Evolutionary conservation across 1,140 invertebrate species (phyloP).

Genomic region (Hypothenemus hampei): DNA sequence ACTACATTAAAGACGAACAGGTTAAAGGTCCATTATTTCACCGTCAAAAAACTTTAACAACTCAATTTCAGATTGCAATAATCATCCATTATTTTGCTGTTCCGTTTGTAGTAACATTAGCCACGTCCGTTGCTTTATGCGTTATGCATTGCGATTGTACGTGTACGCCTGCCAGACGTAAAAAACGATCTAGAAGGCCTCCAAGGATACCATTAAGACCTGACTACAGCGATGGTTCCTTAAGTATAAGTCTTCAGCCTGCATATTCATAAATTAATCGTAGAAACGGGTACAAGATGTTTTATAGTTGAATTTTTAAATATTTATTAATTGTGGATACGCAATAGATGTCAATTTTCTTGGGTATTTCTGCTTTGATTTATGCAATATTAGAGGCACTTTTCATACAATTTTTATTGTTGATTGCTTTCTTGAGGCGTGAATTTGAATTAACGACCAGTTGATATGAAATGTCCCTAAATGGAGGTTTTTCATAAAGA

Average conservation of each 20-base stretch:
- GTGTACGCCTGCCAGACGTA: slow-evolving; percentile 27
- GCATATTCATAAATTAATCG: slow-evolving; percentile 12
- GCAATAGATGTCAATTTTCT: too few species aligned
- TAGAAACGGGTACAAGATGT: too few species aligned
- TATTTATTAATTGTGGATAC: too few species aligned
- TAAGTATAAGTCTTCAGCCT: slow-evolving; percentile 19
- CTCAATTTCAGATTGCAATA: slow-evolving; percentile 47
- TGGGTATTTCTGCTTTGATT: too few species aligned
- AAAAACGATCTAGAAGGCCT: slow-evolving; percentile 18
- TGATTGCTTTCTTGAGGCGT: slow-evolving; percentile 5
- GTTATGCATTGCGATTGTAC: slow-evolving; percentile 69
- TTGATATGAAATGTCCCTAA: background rate
- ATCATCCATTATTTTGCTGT: slow-evolving; percentile 77
- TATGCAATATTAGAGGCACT: background rate
- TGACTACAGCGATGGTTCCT: slow-evolving; percentile 23
- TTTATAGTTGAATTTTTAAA: too few species aligned
- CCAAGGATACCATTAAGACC: slow-evolving; percentile 17
- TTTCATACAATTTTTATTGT: background rate
- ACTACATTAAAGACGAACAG: slow-evolving; percentile 73
- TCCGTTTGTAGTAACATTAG: slow-evolving; percentile 74
- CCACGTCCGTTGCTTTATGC: slow-evolving; percentile 75
- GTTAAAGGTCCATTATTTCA: slow-evolving; percentile 27
- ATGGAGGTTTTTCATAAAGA: slow-evolving; percentile 13
- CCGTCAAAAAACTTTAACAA: too few species aligned
- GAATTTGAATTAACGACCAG: too few species aligned